Evolutionary conservation across 2,113 vertebrate genomes (phyloP).

Genomic region (Otolemur garnettii): DNA sequence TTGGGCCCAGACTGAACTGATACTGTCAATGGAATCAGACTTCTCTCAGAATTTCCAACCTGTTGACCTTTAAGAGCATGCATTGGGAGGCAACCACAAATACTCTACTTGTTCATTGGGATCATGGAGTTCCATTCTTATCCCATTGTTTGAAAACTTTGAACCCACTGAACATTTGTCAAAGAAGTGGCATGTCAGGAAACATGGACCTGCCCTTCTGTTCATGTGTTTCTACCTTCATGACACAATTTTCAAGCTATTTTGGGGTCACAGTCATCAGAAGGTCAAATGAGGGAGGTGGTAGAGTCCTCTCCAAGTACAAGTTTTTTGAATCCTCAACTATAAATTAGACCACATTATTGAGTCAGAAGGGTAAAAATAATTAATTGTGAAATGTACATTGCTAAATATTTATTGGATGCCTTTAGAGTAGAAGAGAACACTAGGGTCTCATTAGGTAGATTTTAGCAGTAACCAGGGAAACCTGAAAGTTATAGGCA

Average conservation of each 20-base stretch:
- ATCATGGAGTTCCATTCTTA: neutral
- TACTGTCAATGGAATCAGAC: neutral
- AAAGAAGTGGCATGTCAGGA: neutral
- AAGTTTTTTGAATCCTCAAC: neutral
- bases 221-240: neutral
- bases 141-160: neutral
- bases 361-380: constrained; percentile 2
- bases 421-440: neutral
- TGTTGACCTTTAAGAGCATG: neutral
- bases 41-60: neutral
- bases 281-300: neutral
- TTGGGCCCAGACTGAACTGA: neutral
- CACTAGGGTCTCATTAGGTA: neutral
- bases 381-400: neutral
- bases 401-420: neutral
- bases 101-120: neutral
- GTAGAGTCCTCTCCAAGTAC: neutral
- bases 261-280: neutral
- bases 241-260: neutral
- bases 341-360: neutral
- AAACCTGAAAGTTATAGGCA: constrained; percentile 8
- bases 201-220: neutral
- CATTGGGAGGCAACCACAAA: neutral
- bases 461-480: neutral
- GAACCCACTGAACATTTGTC: neutral